Conservation (phyloP, 1,140 invertebrate genomes). For the Holotrichia oblita region DNA sequence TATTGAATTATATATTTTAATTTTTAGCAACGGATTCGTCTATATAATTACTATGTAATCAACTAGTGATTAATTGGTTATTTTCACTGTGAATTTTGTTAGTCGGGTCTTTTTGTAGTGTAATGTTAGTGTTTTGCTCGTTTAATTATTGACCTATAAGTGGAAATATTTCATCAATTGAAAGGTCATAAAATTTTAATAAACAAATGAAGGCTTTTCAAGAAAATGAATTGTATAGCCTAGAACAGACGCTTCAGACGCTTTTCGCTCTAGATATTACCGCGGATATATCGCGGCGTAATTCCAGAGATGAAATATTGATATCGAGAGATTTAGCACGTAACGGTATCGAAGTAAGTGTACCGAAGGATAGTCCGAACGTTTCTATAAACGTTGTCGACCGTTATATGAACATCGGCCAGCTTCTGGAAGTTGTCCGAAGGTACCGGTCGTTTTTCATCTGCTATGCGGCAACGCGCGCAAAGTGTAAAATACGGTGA, state of each 20-base stretch:
- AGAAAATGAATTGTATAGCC: no score
- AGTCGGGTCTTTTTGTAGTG: no score
- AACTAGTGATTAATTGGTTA: no score
- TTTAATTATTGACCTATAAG: no score
- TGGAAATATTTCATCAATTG: no score
- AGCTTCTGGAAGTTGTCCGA: background rate
- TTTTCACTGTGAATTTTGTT: no score
- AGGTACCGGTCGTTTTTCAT: background rate
- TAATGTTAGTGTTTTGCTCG: no score
- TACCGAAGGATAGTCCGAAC: background rate
- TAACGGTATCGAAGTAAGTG: background rate
- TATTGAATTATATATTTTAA: no score
- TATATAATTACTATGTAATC: no score
- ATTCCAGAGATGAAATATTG: background rate
- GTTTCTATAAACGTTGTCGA: slow-evolving; percentile 1
- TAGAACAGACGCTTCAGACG: background rate
- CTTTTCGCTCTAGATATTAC: background rate
- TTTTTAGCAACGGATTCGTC: no score
- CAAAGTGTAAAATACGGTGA: background rate
- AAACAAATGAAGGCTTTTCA: no score
- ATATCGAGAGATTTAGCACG: background rate
- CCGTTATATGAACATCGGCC: slow-evolving; percentile 9
- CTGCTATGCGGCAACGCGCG: background rate
- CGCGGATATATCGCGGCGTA: background rate
- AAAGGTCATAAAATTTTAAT: no score